Percentiles rank a stretch among this genome's conserved stretches.
These are phyloP conservation scores for Isurus oxyrinchus DNA, from an alignment of 2,113 vertebrate species.

Conservation along the genomic window DNA sequence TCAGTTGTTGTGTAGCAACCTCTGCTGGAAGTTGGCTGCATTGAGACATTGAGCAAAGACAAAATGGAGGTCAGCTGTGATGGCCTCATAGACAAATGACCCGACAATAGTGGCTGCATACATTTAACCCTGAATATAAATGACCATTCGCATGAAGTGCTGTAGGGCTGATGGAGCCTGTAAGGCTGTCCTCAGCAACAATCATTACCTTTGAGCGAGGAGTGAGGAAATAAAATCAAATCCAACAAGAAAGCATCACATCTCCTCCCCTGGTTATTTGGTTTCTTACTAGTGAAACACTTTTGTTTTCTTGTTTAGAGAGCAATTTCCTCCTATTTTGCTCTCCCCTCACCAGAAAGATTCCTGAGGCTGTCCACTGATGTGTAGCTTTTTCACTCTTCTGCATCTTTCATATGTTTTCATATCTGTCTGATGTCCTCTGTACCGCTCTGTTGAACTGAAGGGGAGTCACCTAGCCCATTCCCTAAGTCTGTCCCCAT, in stretches of 20 bases:
- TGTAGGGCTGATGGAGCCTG: not conserved
- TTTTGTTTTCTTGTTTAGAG: not conserved
- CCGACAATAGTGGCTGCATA: not conserved
- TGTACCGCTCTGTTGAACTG: not conserved
- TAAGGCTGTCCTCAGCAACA: not conserved
- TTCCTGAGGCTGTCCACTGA: not conserved
- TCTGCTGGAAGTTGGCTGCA: not conserved
- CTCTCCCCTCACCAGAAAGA: not conserved
- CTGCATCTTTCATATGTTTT: not conserved
- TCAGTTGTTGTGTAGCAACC: too few species aligned
- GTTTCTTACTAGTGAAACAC: not conserved
- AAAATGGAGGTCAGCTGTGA: not conserved
- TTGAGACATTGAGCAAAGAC: not conserved
- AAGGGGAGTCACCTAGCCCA: not conserved
- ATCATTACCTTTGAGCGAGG: not conserved
- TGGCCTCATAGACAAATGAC: not conserved
- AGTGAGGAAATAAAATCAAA: not conserved
- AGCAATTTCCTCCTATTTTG: not conserved
- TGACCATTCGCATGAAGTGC: not conserved
- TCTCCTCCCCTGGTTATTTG: not conserved
- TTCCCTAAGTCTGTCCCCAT: not conserved
- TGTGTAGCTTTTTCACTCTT: not conserved
- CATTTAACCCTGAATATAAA: not conserved
- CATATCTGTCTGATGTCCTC: not conserved
- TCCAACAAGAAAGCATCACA: not conserved